Evolutionary conservation across 2,888 invertebrate genomes (phyloP), one percentile per base, ranked within the genome.

Genomic region (Meiosimyza decipiens): DNA sequence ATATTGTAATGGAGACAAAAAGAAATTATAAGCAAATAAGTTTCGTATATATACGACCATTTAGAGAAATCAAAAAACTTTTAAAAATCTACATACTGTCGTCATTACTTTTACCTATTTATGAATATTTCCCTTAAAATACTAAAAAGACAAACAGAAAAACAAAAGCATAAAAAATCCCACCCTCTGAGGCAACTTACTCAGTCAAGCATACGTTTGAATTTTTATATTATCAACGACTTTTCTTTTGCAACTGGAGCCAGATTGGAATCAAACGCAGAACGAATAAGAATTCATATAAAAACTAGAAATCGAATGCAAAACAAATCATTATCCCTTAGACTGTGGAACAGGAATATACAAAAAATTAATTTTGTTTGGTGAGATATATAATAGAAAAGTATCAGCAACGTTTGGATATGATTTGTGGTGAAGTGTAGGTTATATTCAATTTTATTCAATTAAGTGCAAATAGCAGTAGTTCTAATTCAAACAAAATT

Each of bases 351-450:
- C 60, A 69, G 60, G 16, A 59, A 18, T 12, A 40, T 12, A n/a
- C 28, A 60, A 16, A 33, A 16, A 0, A 40, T 60, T 40, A 3
- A 60, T 5, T 60, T 16, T 12, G 33, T 63, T 6, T 11, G 16
- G 57, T 7, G 40, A 9, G 40, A 40, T 40, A 40, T 40, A 9
- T 7, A 40, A 40, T 40, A 40, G 9, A 40, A 40, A 40, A 40
- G 9, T 40, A 40, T 9, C 40, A 40, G 9, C 54, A 15, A 40
- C 59, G 50, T 70, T 65, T 71, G 68, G 76, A 73, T 59, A 75
- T 76, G 76, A 65, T 64, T 75, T 73, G 63, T 60, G 33, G 72
- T 49, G 70, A 76, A 62, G 40, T 75, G 77, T 77, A 73, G 62
- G 76, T 71, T 11, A 28, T 51, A 52, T 51, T 15, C 7, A 18